Conservation (phyloP, 2,888 invertebrate species). For the Lasioglossum marginatum region DNA sequence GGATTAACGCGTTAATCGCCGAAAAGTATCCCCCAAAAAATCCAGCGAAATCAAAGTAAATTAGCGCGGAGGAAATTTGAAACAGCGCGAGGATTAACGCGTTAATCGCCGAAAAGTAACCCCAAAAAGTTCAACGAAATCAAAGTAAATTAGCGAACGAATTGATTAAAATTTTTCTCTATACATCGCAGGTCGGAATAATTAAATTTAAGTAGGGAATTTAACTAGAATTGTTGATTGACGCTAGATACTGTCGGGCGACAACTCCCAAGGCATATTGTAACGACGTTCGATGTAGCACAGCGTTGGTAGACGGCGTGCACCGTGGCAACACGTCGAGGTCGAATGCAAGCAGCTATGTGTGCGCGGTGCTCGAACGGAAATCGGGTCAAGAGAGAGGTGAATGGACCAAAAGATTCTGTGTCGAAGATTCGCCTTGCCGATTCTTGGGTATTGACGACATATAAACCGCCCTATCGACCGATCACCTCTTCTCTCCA, state of each 20-base stretch:
- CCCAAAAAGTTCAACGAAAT: too few relatives aligned
- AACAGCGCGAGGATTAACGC: too few relatives aligned
- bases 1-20: too few relatives aligned
- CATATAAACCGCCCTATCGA: conserved; percentile 55
- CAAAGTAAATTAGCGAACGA: too few relatives aligned
- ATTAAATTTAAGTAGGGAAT: not conserved
- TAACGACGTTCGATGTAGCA: not conserved
- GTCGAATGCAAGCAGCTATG: conserved; percentile 54
- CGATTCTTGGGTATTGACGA: conserved; percentile 49
- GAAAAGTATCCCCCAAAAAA: too few relatives aligned
- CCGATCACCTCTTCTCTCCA: not conserved
- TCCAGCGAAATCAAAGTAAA: too few relatives aligned
- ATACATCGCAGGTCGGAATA: not conserved
- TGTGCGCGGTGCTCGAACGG: conserved; percentile 55
- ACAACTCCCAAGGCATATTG: not conserved
- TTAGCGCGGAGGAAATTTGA: too few relatives aligned
- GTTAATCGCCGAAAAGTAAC: too few relatives aligned
- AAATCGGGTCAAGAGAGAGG: conserved; percentile 79
- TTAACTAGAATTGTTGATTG: not conserved
- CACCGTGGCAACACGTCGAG: not conserved
- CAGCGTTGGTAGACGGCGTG: not conserved
- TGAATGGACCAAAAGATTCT: conserved; percentile 78
- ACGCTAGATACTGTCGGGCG: not conserved
- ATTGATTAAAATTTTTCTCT: too few relatives aligned
- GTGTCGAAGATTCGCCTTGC: conserved; percentile 65